These are phyloP conservation scores for Hyphantria cunea DNA, from an alignment of 1,140 invertebrate species.

Conservation along the genomic window DNA sequence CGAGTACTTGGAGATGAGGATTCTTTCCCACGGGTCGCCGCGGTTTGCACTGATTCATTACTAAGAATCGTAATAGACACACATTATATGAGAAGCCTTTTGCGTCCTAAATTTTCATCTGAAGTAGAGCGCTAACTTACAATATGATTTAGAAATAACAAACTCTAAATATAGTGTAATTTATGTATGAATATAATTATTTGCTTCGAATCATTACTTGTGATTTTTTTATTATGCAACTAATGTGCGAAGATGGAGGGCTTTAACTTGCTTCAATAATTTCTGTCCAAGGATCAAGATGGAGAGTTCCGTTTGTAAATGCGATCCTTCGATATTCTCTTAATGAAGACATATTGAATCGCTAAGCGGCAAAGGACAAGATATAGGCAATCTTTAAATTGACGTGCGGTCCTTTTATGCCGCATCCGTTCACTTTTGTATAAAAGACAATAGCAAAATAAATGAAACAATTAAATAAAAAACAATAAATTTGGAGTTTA, in stretches of 20 bases:
- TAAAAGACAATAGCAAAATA: constrained; percentile 42
- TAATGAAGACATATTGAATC: constrained; percentile 80
- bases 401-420: constrained; percentile 72
- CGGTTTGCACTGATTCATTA: constrained; percentile 27
- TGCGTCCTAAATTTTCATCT: too few relatives aligned
- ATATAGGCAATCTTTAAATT: constrained; percentile 77
- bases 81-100: too few relatives aligned
- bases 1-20: constrained; percentile 28
- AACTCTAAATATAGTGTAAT: too few relatives aligned
- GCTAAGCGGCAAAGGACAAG: constrained; percentile 70
- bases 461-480: constrained; percentile 39
- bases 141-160: too few relatives aligned
- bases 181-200: too few relatives aligned
- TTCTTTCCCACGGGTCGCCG: constrained; percentile 41
- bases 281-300: constrained; percentile 61
- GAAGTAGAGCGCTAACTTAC: too few relatives aligned
- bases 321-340: constrained; percentile 73
- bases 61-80: constrained; percentile 18
- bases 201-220: too few relatives aligned
- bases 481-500: constrained; percentile 10
- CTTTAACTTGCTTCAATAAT: constrained; percentile 28
- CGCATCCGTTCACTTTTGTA: constrained; percentile 56
- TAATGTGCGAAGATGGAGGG: constrained; percentile 14
- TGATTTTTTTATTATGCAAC: too few relatives aligned
- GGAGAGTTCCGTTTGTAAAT: constrained; percentile 72